Evolutionary conservation across 2,113 vertebrate species (phyloP).

Genomic region (Amphiprion percula): DNA sequence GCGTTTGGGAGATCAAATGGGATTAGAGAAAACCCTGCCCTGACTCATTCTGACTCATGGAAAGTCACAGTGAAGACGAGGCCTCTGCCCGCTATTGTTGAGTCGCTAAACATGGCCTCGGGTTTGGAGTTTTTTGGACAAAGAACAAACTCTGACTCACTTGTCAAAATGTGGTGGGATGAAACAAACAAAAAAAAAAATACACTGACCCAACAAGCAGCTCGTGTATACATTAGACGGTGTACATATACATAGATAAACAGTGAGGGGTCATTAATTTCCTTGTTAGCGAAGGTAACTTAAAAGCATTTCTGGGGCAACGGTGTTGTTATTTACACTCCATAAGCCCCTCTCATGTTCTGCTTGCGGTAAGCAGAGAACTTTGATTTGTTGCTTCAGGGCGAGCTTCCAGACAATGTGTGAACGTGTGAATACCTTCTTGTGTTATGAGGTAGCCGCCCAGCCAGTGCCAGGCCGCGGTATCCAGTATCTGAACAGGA

Average conservation of each 20-base stretch:
- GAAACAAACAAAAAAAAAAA: constrained; percentile 29
- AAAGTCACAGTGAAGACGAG: constrained; percentile 13
- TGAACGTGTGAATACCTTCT: constrained; percentile 50
- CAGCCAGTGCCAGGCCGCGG: constrained; percentile 46
- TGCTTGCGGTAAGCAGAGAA: constrained; percentile 40
- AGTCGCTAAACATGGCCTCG: constrained; percentile 39
- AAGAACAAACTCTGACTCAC: constrained; percentile 41
- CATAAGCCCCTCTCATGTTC: constrained; percentile 41
- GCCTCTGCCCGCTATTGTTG: neutral
- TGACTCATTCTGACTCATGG: constrained; percentile 65
- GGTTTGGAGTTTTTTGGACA: constrained; percentile 38
- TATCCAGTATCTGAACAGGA: constrained; percentile 70
- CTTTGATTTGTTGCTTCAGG: constrained; percentile 62
- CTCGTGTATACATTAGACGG: neutral
- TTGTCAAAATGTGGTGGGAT: constrained; percentile 15
- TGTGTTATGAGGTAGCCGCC: constrained; percentile 57
- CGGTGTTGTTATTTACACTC: constrained; percentile 41
- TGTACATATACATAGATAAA: neutral
- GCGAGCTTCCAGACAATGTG: constrained; percentile 63
- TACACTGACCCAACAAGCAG: constrained; percentile 1
- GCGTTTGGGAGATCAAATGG: constrained; percentile 37
- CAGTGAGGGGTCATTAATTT: neutral
- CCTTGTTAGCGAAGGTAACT: neutral
- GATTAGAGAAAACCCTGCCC: constrained; percentile 35
- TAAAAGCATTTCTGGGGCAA: constrained; percentile 1